phyloP scores from a whole-genome alignment of 2,888 invertebrate species.

The Acronicta aceris region DNA sequence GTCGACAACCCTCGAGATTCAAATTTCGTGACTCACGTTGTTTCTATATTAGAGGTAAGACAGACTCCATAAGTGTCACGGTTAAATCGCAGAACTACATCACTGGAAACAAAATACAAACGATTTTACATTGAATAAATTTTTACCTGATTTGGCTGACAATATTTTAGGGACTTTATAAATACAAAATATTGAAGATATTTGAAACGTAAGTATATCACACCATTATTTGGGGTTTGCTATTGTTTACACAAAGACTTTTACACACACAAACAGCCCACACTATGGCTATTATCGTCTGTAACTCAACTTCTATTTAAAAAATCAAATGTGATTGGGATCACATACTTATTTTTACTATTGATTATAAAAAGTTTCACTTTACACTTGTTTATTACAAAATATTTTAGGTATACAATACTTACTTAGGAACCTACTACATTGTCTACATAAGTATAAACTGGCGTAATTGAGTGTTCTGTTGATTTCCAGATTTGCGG shows the following conservation, averaged over 20 bases:
- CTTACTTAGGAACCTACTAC: too few species aligned
- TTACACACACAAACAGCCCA: background rate
- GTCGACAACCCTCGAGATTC: conserved; percentile 43
- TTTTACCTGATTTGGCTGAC: background rate
- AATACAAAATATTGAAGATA: background rate
- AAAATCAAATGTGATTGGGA: background rate
- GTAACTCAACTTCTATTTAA: too few species aligned
- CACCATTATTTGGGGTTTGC: background rate
- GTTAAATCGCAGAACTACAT: conserved; percentile 16
- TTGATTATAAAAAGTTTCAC: background rate
- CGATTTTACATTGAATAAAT: background rate
- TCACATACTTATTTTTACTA: background rate
- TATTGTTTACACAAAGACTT: background rate
- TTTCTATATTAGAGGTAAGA: conserved; percentile 29
- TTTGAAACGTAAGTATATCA: background rate
- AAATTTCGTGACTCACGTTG: conserved; percentile 41
- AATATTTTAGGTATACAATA: background rate
- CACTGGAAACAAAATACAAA: background rate
- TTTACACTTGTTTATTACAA: background rate
- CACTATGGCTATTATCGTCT: too few species aligned
- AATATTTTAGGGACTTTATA: background rate
- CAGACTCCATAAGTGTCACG: conserved; percentile 32
- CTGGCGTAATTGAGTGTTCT: too few species aligned
- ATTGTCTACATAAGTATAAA: too few species aligned
- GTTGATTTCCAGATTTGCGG: too few species aligned